These are phyloP conservation scores for Chaetodon trifasciatus DNA, from an alignment of 2,797 vertebrate genomes.

Conservation along the genomic window DNA sequence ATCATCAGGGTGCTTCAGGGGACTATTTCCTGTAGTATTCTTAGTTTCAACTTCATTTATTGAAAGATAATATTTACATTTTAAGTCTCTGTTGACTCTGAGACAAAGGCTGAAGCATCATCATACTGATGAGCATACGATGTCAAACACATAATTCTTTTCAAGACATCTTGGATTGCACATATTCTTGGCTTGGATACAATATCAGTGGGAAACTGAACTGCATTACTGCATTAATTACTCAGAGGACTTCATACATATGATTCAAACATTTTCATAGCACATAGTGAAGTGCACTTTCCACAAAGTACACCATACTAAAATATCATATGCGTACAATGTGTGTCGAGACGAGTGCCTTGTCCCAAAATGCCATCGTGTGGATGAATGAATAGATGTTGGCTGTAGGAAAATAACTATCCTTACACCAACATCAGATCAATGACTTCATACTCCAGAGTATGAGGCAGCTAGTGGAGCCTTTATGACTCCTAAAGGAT, in stretches of 20 bases:
- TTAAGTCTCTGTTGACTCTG: not conserved
- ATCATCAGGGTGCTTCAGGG: not conserved
- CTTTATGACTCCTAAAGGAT: slow-evolving; percentile 54
- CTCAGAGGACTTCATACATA: not conserved
- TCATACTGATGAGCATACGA: not conserved
- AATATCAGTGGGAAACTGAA: not conserved
- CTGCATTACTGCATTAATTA: not conserved
- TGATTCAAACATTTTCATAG: not conserved
- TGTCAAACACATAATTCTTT: not conserved
- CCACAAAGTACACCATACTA: not conserved
- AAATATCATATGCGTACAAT: not conserved
- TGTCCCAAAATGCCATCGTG: not conserved
- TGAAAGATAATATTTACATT: not conserved
- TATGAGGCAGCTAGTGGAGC: slow-evolving; percentile 38
- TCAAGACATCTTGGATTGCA: not conserved
- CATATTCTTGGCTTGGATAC: not conserved
- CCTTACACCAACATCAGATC: slow-evolving; percentile 43
- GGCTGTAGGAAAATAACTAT: slow-evolving; percentile 8
- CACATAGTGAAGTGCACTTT: not conserved
- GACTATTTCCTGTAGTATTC: not conserved
- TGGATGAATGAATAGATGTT: slow-evolving; percentile 2
- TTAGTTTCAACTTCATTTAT: not conserved
- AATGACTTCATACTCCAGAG: slow-evolving; percentile 43
- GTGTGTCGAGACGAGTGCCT: not conserved
- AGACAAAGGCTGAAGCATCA: not conserved